phyloP scores from a whole-genome alignment of 2,888 invertebrate species.

The Epirrita christyi region DNA sequence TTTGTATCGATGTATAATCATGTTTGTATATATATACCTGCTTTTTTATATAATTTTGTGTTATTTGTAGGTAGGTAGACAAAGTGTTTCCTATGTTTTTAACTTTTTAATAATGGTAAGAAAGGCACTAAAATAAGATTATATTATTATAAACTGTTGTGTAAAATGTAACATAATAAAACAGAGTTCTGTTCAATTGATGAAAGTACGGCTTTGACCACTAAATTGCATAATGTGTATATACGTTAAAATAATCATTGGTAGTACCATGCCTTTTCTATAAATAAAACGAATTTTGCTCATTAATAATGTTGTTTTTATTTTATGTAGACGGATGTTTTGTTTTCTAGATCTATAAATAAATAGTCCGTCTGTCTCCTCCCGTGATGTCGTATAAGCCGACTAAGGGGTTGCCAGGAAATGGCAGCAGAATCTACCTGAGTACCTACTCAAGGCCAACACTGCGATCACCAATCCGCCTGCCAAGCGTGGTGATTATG shows the following conservation, averaged over 20 bases:
- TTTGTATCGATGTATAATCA: too few species aligned
- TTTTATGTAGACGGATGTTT: too few species aligned
- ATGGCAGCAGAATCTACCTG: too few species aligned
- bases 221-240: constrained; percentile 13
- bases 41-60: not conserved
- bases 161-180: not conserved
- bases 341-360: too few species aligned
- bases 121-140: not conserved
- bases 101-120: not conserved
- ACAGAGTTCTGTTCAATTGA: too few species aligned
- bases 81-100: not conserved
- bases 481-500: too few species aligned
- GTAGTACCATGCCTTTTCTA: constrained; percentile 47
- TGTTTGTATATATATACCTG: not conserved
- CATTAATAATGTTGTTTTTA: constrained; percentile 44
- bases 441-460: too few species aligned
- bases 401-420: too few species aligned
- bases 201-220: not conserved
- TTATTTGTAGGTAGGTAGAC: not conserved
- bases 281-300: constrained; percentile 55
- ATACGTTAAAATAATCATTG: constrained; percentile 29
- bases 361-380: too few species aligned
- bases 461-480: too few species aligned
- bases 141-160: too few species aligned
- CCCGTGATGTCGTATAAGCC: not conserved